Conservation (phyloP, 1,140 invertebrate species). For the Bombus superbus region DNA sequence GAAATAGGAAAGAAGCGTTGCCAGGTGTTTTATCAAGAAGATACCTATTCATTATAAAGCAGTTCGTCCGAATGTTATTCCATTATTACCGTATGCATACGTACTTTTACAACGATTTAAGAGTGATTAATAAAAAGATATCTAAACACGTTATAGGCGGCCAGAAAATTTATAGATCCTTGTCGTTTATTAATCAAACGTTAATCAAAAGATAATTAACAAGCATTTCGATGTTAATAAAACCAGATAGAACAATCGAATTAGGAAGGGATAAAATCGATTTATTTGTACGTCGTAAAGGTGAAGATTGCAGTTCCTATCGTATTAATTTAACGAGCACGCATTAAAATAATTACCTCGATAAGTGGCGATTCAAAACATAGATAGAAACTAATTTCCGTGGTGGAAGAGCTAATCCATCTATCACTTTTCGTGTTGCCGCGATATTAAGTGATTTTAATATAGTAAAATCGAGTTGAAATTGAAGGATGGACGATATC, state of each 20-base stretch:
- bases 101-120: not conserved
- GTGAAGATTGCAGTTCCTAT: not conserved
- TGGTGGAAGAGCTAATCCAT: not conserved
- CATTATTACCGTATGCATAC: not conserved
- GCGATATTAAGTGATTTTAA: not conserved
- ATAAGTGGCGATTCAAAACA: not conserved
- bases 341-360: not conserved
- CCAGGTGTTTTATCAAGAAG: not conserved
- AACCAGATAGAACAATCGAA: not conserved
- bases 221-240: not conserved
- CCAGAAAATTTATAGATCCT: not conserved
- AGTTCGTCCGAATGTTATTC: not conserved
- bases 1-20: not conserved
- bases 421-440: not conserved
- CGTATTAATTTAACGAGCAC: not conserved
- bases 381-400: not conserved
- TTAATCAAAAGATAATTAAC: not conserved
- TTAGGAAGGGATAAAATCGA: not conserved
- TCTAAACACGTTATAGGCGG: not conserved
- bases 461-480: not conserved
- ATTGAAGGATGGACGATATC: not conserved
- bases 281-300: not conserved
- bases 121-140: not conserved
- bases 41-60: not conserved
- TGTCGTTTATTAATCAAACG: conserved; percentile 5